These are phyloP conservation scores for Gadus chalcogrammus DNA, from an alignment of 2,113 vertebrate species.

Conservation along the genomic window DNA sequence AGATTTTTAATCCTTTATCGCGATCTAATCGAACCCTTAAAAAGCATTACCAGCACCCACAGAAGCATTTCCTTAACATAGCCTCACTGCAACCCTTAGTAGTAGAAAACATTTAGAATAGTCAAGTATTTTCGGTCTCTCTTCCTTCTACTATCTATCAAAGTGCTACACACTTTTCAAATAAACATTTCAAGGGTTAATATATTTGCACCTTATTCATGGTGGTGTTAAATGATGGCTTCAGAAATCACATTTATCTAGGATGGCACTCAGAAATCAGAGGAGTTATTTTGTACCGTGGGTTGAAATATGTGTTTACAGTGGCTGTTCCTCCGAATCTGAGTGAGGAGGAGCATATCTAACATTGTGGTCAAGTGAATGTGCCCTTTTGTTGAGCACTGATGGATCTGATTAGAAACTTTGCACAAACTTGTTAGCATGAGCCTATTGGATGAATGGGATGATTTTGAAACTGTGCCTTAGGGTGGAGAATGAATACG, in stretches of 20 bases:
- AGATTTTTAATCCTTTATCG: conserved; percentile 40
- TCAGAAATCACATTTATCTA: conserved; percentile 30
- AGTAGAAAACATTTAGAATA: conserved; percentile 57
- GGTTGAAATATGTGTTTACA: conserved; percentile 38
- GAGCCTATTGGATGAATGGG: conserved; percentile 55
- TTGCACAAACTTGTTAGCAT: conserved; percentile 75
- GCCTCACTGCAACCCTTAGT: conserved; percentile 37
- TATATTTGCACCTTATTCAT: conserved; percentile 27
- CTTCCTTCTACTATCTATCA: conserved; percentile 14
- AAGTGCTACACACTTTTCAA: conserved; percentile 30
- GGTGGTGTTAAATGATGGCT: conserved; percentile 18
- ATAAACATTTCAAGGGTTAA: conserved; percentile 25
- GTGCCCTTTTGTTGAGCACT: conserved; percentile 65
- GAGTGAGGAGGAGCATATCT: conserved; percentile 46
- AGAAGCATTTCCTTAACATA: conserved; percentile 58
- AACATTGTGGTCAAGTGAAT: conserved; percentile 66
- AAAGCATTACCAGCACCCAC: conserved; percentile 26
- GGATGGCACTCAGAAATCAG: conserved; percentile 26
- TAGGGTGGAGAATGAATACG: conserved; percentile 47
- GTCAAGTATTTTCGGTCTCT: conserved; percentile 21
- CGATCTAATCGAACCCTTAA: conserved; percentile 19
- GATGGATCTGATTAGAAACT: conserved; percentile 70
- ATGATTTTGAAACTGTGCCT: conserved; percentile 62
- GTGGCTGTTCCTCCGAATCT: conserved; percentile 39
- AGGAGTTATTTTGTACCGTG: conserved; percentile 34